These are phyloP conservation scores for Corvus moneduloides DNA, from an alignment of 2,113 vertebrate species.

Conservation along the genomic window DNA sequence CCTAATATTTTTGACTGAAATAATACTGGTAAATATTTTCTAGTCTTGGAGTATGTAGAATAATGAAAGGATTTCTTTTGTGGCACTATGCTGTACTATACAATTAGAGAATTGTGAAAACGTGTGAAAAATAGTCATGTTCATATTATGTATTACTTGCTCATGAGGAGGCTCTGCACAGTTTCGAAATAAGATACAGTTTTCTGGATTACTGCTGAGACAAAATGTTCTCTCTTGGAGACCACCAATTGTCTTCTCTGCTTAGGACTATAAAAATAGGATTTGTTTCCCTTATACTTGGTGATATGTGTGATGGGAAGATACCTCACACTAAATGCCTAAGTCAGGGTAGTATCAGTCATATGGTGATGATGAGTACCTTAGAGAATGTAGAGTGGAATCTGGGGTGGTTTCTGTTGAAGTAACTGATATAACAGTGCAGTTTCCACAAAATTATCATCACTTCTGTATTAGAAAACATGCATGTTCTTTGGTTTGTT, in stretches of 20 bases:
- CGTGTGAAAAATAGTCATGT: accelerated
- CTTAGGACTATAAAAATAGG: not conserved
- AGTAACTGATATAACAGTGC: not conserved
- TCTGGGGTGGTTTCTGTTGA: not conserved
- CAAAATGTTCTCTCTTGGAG: not conserved
- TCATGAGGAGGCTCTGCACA: not conserved
- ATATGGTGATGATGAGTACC: not conserved
- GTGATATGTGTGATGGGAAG: not conserved
- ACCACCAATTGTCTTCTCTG: not conserved
- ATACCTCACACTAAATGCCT: not conserved
- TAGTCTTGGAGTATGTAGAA: not conserved
- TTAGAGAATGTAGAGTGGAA: not conserved
- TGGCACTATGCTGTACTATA: not conserved
- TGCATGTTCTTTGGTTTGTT: not conserved
- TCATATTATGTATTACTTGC: not conserved
- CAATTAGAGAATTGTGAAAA: not conserved
- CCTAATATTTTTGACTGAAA: not conserved
- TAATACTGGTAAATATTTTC: not conserved
- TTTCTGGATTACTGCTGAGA: not conserved
- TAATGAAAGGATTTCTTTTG: not conserved
- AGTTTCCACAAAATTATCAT: not conserved
- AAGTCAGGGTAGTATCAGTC: not conserved
- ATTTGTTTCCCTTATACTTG: not conserved
- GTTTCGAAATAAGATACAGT: not conserved
- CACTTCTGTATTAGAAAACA: not conserved